phyloP scores from a whole-genome alignment of 2,888 invertebrate genomes.

The Nemotelus nigrinus region DNA sequence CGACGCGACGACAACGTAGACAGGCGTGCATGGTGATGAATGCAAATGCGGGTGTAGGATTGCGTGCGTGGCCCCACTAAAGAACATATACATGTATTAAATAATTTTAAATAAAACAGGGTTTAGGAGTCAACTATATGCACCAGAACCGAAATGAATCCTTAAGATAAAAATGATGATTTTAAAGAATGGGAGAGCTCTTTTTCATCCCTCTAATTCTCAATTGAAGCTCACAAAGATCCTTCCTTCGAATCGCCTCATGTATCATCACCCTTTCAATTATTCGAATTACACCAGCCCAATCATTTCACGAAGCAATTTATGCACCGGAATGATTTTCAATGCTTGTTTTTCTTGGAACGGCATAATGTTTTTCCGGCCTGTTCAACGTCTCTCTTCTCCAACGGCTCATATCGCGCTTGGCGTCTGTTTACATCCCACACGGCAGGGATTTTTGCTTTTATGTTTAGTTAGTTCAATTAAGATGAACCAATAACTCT shows the following conservation, averaged over 20 bases:
- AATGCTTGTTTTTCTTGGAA: constrained; percentile 37
- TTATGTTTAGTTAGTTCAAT: constrained; percentile 41
- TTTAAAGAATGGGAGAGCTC: too few species aligned
- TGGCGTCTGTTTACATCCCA: constrained; percentile 35
- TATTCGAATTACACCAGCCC: too few species aligned
- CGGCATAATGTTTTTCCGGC: constrained; percentile 39
- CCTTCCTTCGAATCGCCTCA: too few species aligned
- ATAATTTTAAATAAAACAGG: too few species aligned
- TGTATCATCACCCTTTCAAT: too few species aligned
- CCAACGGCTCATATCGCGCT: not conserved
- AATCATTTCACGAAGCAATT: too few species aligned
- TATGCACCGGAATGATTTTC: not conserved
- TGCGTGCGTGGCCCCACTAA: not conserved
- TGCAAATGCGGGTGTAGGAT: constrained; percentile 20
- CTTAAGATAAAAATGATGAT: too few species aligned
- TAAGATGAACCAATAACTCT: constrained; percentile 20
- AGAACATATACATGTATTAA: too few species aligned
- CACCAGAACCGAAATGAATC: too few species aligned
- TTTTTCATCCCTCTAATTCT: too few species aligned
- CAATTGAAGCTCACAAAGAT: too few species aligned
- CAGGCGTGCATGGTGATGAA: constrained; percentile 7
- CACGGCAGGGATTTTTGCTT: constrained; percentile 23
- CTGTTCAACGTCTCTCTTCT: constrained; percentile 38
- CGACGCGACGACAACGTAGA: constrained; percentile 1
- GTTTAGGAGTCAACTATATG: too few species aligned